A percentile compares a stretch with the other conserved stretches of the same genome.
These are phyloP conservation scores for Rhea americana DNA, from an alignment of 2,113 vertebrate species.

Conservation along the genomic window DNA sequence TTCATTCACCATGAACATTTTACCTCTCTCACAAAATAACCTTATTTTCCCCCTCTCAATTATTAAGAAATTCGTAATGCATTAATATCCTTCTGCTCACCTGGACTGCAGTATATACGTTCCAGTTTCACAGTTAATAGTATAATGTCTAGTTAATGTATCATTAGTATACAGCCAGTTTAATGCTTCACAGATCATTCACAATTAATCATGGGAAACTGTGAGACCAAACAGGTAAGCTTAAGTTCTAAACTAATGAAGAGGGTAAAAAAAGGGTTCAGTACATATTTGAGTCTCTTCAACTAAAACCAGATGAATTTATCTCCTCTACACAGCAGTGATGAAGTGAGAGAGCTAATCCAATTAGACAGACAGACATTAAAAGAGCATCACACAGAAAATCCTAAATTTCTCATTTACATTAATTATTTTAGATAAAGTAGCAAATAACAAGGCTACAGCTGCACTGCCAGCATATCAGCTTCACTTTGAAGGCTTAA, in stretches of 20 bases:
- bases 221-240: neutral
- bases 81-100: neutral
- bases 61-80: neutral
- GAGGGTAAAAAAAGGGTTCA: neutral
- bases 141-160: neutral
- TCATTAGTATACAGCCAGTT: neutral
- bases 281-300: neutral
- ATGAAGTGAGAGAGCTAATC: neutral
- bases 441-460: neutral
- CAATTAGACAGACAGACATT: neutral
- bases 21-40: neutral
- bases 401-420: neutral
- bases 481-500: neutral
- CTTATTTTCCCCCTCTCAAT: neutral
- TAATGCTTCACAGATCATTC: neutral
- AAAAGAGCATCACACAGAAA: neutral
- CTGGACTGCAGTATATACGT: neutral
- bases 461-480: accelerated
- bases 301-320: neutral
- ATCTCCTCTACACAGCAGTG: neutral
- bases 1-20: neutral
- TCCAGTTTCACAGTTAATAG: neutral
- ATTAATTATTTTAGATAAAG: neutral
- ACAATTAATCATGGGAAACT: neutral
- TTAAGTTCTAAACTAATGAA: neutral